Conservation (phyloP, 2,113 vertebrate species). For the Tychaedon coryphoeus region DNA sequence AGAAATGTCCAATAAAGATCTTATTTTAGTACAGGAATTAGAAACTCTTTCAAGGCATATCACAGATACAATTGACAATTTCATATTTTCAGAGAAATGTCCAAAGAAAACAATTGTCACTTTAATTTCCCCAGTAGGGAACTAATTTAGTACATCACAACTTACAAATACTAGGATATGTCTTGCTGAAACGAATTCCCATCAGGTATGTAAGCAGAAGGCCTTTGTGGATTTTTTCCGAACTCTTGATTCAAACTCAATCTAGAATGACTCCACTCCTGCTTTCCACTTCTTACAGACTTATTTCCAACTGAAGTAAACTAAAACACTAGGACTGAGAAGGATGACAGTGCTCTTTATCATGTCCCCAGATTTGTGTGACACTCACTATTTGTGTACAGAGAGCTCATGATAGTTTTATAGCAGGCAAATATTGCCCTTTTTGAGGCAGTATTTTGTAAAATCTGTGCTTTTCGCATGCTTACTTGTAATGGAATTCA, state of each 20-base stretch:
- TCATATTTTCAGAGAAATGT: neutral
- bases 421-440: neutral
- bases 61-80: neutral
- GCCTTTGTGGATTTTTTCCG: neutral
- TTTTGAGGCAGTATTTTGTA: neutral
- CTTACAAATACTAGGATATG: neutral
- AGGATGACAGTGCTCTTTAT: neutral
- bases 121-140: neutral
- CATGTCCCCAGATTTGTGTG: accelerated
- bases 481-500: neutral
- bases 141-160: neutral
- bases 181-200: neutral
- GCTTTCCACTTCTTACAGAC: neutral
- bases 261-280: neutral
- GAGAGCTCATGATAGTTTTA: neutral
- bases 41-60: neutral
- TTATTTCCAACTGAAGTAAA: neutral
- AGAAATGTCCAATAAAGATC: neutral
- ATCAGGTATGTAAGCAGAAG: accelerated
- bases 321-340: neutral
- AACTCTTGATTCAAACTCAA: neutral
- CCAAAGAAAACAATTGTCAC: neutral
- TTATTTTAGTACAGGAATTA: neutral
- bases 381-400: neutral
- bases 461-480: neutral